phyloP scores from a whole-genome alignment of 2,113 vertebrate genomes.

The Salminus brasiliensis region DNA sequence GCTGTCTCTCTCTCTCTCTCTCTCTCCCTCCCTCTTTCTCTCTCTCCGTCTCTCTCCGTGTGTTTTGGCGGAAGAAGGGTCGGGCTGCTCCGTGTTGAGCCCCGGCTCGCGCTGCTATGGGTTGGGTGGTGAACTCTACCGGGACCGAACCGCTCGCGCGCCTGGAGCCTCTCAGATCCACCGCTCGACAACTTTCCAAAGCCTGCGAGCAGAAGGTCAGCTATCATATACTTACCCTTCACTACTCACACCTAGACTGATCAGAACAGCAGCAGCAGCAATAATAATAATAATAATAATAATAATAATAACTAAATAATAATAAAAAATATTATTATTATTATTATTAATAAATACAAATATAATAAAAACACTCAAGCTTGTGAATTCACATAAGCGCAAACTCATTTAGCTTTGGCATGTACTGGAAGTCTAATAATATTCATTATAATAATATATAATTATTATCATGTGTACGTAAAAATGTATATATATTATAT shows the following conservation, averaged over 20 bases:
- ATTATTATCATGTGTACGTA: too few species aligned
- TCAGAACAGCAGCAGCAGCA: slow-evolving; percentile 13
- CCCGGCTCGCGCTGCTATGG: slow-evolving; percentile 73
- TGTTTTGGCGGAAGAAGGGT: not conserved
- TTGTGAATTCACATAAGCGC: too few species aligned
- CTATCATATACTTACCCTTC: slow-evolving; percentile 19
- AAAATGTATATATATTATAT: too few species aligned
- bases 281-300: slow-evolving; percentile 3
- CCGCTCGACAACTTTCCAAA: slow-evolving; percentile 78
- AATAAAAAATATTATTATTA: slow-evolving; percentile 37
- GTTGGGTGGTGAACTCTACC: slow-evolving; percentile 81
- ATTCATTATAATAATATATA: too few species aligned
- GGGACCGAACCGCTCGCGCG: slow-evolving; percentile 79
- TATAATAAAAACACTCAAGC: slow-evolving; percentile 29
- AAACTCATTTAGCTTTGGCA: too few species aligned
- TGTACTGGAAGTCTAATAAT: too few species aligned
- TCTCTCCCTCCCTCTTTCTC: not conserved
- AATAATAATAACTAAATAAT: not conserved
- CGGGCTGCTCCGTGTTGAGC: slow-evolving; percentile 40
- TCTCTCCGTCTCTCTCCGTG: not conserved
- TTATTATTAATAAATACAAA: slow-evolving; percentile 8
- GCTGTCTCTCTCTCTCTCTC: not conserved
- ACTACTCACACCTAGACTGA: not conserved
- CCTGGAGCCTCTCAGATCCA: slow-evolving; percentile 77
- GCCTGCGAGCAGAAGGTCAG: slow-evolving; percentile 80